These are phyloP conservation scores for Dreissena rostriformis DNA, from an alignment of 1,140 invertebrate species.

Conservation along the genomic window DNA sequence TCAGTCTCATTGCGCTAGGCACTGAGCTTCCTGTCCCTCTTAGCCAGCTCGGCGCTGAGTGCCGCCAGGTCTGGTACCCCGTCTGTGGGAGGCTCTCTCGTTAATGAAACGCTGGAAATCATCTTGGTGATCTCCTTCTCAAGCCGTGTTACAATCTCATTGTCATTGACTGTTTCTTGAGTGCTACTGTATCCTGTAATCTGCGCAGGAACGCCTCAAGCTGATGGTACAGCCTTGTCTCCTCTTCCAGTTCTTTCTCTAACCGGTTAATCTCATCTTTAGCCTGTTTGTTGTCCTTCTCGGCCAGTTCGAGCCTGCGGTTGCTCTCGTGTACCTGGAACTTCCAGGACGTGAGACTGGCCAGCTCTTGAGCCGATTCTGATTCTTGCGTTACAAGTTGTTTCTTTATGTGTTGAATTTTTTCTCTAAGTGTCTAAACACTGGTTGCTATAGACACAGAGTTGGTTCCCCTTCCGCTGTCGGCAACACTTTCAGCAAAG, in stretches of 20 bases:
- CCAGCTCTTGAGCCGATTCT: slow-evolving; percentile 41
- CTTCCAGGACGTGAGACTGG: slow-evolving; percentile 64
- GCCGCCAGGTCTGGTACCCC: too few species aligned
- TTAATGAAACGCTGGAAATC: too few species aligned
- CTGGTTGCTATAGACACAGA: slow-evolving; percentile 47
- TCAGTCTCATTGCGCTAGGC: slow-evolving; percentile 73
- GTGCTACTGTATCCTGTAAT: slow-evolving; percentile 72
- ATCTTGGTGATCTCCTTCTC: too few species aligned
- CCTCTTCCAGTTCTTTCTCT: too few species aligned
- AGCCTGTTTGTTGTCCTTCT: slow-evolving; percentile 69
- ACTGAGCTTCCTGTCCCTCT: slow-evolving; percentile 69
- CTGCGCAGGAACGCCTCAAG: too few species aligned
- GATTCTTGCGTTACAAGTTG: slow-evolving; percentile 62
- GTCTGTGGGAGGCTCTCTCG: too few species aligned
- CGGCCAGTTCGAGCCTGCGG: slow-evolving; percentile 62
- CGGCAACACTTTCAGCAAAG: slow-evolving; percentile 39
- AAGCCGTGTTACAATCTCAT: too few species aligned
- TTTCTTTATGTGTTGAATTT: slow-evolving; percentile 66
- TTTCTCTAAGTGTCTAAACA: slow-evolving; percentile 61
- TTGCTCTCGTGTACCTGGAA: slow-evolving; percentile 63
- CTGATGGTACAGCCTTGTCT: too few species aligned
- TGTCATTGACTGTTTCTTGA: slow-evolving; percentile 66
- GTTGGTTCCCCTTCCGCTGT: slow-evolving; percentile 51
- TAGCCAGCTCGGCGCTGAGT: too few species aligned
- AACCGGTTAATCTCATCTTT: slow-evolving; percentile 77